These are phyloP conservation scores for Torymus texanus DNA, from an alignment of 2,888 invertebrate species.

Conservation along the genomic window DNA sequence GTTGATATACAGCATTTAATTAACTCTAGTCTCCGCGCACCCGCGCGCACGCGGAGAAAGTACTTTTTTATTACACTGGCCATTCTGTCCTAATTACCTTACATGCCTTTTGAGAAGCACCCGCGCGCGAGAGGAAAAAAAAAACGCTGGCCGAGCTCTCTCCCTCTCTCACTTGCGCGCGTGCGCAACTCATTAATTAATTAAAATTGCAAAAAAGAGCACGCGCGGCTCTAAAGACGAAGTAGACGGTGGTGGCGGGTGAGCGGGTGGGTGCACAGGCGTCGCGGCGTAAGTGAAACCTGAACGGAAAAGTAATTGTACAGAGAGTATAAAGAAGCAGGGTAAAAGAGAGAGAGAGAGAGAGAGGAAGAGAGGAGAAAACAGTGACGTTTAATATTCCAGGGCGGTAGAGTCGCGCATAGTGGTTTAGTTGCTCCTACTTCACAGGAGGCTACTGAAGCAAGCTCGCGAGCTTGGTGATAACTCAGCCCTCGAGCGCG, in stretches of 20 bases:
- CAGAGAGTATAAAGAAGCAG: slow-evolving; percentile 29
- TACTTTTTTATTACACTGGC: slow-evolving; percentile 42
- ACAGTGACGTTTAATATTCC: slow-evolving; percentile 56
- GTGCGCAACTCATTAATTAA: slow-evolving; percentile 47
- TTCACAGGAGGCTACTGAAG: slow-evolving; percentile 44
- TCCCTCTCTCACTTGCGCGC: not conserved
- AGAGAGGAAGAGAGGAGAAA: slow-evolving; percentile 42
- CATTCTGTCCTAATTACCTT: slow-evolving; percentile 47
- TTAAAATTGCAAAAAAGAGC: slow-evolving; percentile 48
- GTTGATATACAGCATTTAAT: slow-evolving; percentile 49
- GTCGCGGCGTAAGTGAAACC: slow-evolving; percentile 49
- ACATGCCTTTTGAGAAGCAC: slow-evolving; percentile 35
- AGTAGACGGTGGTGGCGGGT: slow-evolving; percentile 11
- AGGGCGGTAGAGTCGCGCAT: slow-evolving; percentile 3
- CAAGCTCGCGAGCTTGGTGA: slow-evolving; percentile 38
- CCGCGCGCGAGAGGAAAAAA: not conserved
- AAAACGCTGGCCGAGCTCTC: not conserved
- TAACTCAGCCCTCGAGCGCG: slow-evolving; percentile 59
- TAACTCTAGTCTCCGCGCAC: slow-evolving; percentile 30
- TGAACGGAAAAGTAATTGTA: slow-evolving; percentile 55
- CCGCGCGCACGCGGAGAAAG: slow-evolving; percentile 13
- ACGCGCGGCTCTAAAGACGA: slow-evolving; percentile 32
- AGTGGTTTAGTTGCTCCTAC: not conserved
- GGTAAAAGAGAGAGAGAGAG: not conserved
- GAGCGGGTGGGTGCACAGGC: not conserved